Conservation (phyloP, 2,797 vertebrate genomes). For the Octomys mimax region DNA sequence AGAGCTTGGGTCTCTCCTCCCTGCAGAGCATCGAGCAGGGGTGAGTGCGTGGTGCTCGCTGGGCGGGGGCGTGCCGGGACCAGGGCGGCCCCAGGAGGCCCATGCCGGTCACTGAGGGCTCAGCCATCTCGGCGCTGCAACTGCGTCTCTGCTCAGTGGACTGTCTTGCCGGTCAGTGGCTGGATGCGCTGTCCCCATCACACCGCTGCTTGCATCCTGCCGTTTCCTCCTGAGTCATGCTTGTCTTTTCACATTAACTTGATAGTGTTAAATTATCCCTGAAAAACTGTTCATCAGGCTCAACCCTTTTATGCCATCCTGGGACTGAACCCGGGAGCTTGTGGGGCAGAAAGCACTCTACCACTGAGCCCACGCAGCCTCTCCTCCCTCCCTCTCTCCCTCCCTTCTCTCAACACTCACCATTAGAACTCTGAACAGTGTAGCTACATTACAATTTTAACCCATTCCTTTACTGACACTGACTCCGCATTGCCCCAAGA, state of each 20-base stretch:
- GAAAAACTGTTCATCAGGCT: not conserved
- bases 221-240: not conserved
- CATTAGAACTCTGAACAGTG: not conserved
- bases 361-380: not conserved
- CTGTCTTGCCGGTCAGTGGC: not conserved
- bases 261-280: not conserved
- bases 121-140: not conserved
- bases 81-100: not conserved
- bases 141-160: not conserved
- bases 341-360: not conserved
- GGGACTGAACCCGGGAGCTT: not conserved
- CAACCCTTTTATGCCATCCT: not conserved
- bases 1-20: slow-evolving; percentile 87
- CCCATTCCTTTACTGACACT: not conserved
- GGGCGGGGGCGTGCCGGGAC: not conserved
- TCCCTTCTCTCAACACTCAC: not conserved
- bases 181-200: not conserved
- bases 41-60: slow-evolving; percentile 74
- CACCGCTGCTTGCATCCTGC: not conserved
- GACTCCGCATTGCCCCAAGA: not conserved
- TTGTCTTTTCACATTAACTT: not conserved
- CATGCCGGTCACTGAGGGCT: no score
- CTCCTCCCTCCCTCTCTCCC: not conserved
- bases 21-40: slow-evolving; percentile 82
- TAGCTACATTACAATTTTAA: not conserved